phyloP scores from a whole-genome alignment of 2,888 invertebrate species.

The Euphydryas editha region DNA sequence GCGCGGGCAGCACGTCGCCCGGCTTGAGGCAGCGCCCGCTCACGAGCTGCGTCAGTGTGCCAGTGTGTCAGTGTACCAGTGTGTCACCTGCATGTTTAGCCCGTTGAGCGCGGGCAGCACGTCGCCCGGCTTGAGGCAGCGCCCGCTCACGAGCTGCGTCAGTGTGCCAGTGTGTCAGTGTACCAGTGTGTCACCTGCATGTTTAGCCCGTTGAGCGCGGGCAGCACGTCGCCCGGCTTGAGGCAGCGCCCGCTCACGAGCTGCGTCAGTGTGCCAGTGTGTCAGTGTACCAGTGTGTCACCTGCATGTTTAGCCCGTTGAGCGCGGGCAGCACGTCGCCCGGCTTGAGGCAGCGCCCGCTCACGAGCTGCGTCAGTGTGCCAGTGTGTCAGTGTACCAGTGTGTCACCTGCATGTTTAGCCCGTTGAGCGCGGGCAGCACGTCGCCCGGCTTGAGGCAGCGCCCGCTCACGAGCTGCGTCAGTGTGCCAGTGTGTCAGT shows the following conservation, averaged over 20 bases:
- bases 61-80: too few relatives aligned
- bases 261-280: too few relatives aligned
- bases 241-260: conserved; percentile 91
- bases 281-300: neutral
- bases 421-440: conserved; percentile 90
- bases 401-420: conserved; percentile 85
- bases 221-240: conserved; percentile 91
- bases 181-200: conserved; percentile 77
- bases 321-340: conserved; percentile 91
- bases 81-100: conserved; percentile 85
- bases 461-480: conserved; percentile 91
- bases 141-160: conserved; percentile 91
- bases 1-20: conserved; percentile 90
- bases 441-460: conserved; percentile 92
- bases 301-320: conserved; percentile 91
- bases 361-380: conserved; percentile 92
- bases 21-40: conserved; percentile 91
- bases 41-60: conserved; percentile 92
- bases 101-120: conserved; percentile 91
- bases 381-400: too few relatives aligned
- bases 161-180: too few relatives aligned
- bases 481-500: too few relatives aligned
- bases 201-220: conserved; percentile 90
- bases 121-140: conserved; percentile 91
- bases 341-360: conserved; percentile 90